Evolutionary conservation across 2,888 invertebrate genomes (phyloP).

Genomic region (Limnephilus marmoratus): DNA sequence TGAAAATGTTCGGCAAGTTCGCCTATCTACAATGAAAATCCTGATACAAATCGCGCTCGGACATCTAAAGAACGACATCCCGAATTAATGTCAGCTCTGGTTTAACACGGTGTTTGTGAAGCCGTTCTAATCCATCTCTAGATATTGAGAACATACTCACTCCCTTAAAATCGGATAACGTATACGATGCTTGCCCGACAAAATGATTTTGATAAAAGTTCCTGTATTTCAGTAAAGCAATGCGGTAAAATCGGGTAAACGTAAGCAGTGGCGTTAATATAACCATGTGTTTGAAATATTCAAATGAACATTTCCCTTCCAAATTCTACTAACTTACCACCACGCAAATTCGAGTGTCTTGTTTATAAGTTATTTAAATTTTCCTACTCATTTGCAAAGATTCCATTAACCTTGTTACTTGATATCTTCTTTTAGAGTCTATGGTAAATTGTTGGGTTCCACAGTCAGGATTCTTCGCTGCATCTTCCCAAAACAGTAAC

Average conservation of each 20-base stretch:
- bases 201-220: neutral
- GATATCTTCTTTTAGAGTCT: no score
- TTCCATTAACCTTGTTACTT: no score
- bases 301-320: neutral
- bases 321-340: no score
- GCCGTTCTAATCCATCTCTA: conserved; percentile 42
- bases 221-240: neutral
- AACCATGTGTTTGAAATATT: neutral
- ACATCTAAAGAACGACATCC: conserved; percentile 54
- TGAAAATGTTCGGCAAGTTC: neutral
- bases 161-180: neutral
- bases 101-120: conserved; percentile 54
- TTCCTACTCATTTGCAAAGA: no score
- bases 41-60: conserved; percentile 55
- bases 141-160: conserved; percentile 13
- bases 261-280: neutral
- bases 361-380: no score
- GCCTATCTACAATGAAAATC: conserved; percentile 34
- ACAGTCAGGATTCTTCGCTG: no score
- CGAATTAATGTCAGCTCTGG: conserved; percentile 59
- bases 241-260: neutral
- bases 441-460: no score
- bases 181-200: neutral
- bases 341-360: no score
- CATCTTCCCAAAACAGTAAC: no score